Conservation (phyloP, 2,113 vertebrate species). For the Nerophis lumbriciformis region DNA sequence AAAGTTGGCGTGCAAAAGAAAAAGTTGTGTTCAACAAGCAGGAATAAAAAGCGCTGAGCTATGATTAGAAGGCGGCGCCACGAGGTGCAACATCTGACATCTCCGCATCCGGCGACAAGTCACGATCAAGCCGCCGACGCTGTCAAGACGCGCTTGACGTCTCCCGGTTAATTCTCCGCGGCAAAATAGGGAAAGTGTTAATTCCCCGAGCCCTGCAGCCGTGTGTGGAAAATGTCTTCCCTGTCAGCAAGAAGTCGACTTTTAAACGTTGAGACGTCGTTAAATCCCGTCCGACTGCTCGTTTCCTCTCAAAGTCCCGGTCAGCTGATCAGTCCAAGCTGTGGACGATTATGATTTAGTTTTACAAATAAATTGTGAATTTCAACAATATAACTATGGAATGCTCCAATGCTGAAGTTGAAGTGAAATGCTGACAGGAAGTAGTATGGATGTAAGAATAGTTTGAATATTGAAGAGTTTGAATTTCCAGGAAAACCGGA, state of each 20-base stretch:
- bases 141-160: slow-evolving; percentile 53
- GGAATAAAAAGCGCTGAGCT: slow-evolving; percentile 37
- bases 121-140: slow-evolving; percentile 53
- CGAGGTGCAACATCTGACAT: slow-evolving; percentile 56
- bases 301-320: too few relatives aligned
- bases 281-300: too few relatives aligned
- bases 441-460: too few relatives aligned
- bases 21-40: slow-evolving; percentile 47
- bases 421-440: too few relatives aligned
- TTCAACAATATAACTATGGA: too few relatives aligned
- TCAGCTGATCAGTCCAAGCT: too few relatives aligned
- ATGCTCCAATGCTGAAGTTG: too few relatives aligned
- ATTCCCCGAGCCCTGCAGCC: slow-evolving; percentile 53
- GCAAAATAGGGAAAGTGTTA: slow-evolving; percentile 56
- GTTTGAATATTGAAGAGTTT: too few relatives aligned
- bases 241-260: slow-evolving; percentile 52
- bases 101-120: slow-evolving; percentile 56
- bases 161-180: slow-evolving; percentile 62
- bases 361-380: too few relatives aligned
- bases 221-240: slow-evolving; percentile 59
- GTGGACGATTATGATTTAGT: too few relatives aligned
- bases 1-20: slow-evolving; percentile 30
- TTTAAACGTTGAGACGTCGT: too few relatives aligned
- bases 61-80: slow-evolving; percentile 58
- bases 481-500: too few relatives aligned